A percentile compares a stretch with the other conserved stretches of the same genome.
Evolutionary conservation across 2,888 invertebrate species (phyloP).

Genomic region (Aethes cnicana): DNA sequence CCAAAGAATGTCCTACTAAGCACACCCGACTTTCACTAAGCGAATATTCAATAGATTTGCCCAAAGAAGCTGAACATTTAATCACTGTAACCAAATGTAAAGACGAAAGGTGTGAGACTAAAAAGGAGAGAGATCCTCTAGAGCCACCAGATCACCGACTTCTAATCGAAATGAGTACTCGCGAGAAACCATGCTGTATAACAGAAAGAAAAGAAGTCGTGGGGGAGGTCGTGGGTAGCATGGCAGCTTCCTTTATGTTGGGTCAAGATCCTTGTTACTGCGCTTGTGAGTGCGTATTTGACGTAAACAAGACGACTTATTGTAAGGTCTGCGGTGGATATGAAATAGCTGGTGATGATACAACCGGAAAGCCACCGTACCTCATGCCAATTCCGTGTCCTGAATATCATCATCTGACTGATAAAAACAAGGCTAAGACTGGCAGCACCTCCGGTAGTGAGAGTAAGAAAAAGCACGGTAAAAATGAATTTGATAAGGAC

Average conservation of each 20-base stretch:
- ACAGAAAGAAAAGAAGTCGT: conserved; percentile 47
- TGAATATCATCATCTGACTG: conserved; percentile 66
- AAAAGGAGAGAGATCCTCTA: conserved; percentile 43
- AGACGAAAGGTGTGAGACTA: conserved; percentile 48
- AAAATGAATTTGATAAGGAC: conserved; percentile 60
- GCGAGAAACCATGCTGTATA: conserved; percentile 48
- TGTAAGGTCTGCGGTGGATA: conserved; percentile 69
- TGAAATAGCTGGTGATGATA: conserved; percentile 60
- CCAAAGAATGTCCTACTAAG: conserved; percentile 42
- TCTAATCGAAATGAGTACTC: conserved; percentile 48
- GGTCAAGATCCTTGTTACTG: conserved; percentile 62
- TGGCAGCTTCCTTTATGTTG: conserved; percentile 53
- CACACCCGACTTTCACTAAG: conserved; percentile 39
- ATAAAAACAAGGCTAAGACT: conserved; percentile 56
- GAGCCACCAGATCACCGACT: conserved; percentile 50
- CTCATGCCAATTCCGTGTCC: conserved; percentile 66
- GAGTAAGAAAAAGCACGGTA: conserved; percentile 44
- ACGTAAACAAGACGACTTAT: conserved; percentile 64
- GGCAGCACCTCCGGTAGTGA: conserved; percentile 60
- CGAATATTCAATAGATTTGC: conserved; percentile 48
- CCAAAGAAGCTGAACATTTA: conserved; percentile 42
- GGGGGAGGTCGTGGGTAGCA: conserved; percentile 56
- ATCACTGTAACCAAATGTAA: conserved; percentile 55
- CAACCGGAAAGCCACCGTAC: conserved; percentile 38
- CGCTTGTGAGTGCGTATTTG: conserved; percentile 68